phyloP scores from a whole-genome alignment of 1,140 invertebrate genomes.

The Scaptomyza graminum region DNA sequence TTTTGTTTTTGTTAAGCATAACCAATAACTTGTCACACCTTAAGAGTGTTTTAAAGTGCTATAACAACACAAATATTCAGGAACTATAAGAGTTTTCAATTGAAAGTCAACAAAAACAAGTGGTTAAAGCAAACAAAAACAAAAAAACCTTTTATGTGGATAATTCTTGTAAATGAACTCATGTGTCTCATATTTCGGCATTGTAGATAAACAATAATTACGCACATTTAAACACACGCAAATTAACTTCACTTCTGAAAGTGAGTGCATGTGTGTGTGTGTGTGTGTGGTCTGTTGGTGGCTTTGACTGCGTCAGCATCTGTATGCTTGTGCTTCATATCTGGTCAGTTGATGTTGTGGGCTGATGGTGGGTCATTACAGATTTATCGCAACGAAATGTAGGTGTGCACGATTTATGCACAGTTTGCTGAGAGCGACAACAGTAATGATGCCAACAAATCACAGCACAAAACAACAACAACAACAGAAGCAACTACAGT shows the following conservation, averaged over 20 bases:
- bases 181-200: constrained; percentile 33
- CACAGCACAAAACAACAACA: constrained; percentile 51
- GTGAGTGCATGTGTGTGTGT: constrained; percentile 7
- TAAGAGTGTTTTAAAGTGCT: no score
- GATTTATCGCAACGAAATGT: constrained; percentile 79
- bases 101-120: not conserved
- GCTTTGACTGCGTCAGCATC: constrained; percentile 12
- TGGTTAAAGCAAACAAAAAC: constrained; percentile 12
- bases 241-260: constrained; percentile 62
- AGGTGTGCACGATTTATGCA: constrained; percentile 78
- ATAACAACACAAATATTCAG: no score
- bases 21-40: no score
- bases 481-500: constrained; percentile 50
- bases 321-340: constrained; percentile 8
- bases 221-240: constrained; percentile 75
- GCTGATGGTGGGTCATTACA: constrained; percentile 57
- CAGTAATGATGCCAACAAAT: constrained; percentile 80
- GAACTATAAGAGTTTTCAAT: no score
- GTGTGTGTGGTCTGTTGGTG: constrained; percentile 23
- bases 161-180: constrained; percentile 39
- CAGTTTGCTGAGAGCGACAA: constrained; percentile 80
- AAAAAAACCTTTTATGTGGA: constrained; percentile 11
- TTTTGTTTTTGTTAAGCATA: no score
- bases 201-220: constrained; percentile 80
- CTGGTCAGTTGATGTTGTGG: not conserved